phyloP scores from a whole-genome alignment of 2,888 invertebrate genomes.

The Acleris literana region DNA sequence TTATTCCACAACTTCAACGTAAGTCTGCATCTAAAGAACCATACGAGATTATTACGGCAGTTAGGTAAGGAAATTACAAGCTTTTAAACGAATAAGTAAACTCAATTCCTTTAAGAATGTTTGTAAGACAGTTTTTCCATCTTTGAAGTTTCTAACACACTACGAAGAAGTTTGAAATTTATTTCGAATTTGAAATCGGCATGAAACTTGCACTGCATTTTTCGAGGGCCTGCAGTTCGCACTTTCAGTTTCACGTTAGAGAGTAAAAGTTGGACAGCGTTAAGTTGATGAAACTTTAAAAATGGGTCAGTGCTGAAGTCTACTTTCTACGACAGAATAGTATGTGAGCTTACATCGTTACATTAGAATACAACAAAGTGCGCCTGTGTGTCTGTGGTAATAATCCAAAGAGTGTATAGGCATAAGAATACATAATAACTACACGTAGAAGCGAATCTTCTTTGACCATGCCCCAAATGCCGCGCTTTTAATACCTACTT shows the following conservation, averaged over 20 bases:
- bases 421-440: too few species aligned
- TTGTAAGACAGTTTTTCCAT: conserved; percentile 2
- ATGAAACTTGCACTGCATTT: conserved; percentile 15
- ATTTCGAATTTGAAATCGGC: conserved; percentile 7
- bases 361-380: too few species aligned
- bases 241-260: conserved; percentile 14
- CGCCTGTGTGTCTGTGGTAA: too few species aligned
- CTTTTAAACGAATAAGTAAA: neutral
- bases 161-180: conserved; percentile 14
- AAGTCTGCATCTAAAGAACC: too few species aligned
- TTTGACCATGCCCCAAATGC: too few species aligned
- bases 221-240: conserved; percentile 2
- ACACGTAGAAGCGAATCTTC: too few species aligned
- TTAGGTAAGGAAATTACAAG: neutral
- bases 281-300: conserved; percentile 8
- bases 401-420: too few species aligned
- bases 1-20: too few species aligned
- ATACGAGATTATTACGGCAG: too few species aligned
- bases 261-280: neutral
- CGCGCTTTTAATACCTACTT: too few species aligned
- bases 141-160: conserved; percentile 3
- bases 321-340: neutral
- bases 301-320: neutral
- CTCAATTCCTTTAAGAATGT: neutral
- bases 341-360: too few species aligned